Conservation (phyloP, 2,113 vertebrate species). For the Myiozetetes cayanensis region DNA sequence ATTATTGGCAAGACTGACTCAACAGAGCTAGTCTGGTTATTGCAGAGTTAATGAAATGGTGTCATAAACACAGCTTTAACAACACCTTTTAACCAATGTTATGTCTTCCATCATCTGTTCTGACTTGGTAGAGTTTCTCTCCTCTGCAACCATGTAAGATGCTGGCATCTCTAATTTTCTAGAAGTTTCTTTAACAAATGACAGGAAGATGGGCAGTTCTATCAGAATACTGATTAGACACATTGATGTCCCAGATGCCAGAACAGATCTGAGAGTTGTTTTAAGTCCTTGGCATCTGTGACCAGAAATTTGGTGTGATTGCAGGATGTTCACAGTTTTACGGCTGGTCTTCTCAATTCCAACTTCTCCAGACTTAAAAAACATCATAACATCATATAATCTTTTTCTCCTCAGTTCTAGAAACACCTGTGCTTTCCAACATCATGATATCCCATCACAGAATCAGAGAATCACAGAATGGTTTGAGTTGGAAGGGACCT, state of each 20-base stretch:
- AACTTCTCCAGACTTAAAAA: background rate
- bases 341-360: background rate
- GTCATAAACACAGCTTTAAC: background rate
- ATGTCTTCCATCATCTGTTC: background rate
- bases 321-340: background rate
- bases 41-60: background rate
- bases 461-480: background rate
- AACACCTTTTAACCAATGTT: background rate
- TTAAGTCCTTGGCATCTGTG: background rate
- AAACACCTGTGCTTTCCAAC: background rate
- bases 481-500: background rate
- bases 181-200: background rate
- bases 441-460: background rate
- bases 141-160: background rate
- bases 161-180: background rate
- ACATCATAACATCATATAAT: accelerated
- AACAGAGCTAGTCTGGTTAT: background rate
- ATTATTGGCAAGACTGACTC: background rate
- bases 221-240: background rate
- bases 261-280: background rate
- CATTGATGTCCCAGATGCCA: background rate
- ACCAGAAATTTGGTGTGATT: background rate
- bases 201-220: background rate
- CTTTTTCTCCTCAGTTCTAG: background rate
- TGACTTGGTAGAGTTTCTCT: background rate